These are phyloP conservation scores for Meriones unguiculatus DNA, from an alignment of 2,113 vertebrate species.

Conservation along the genomic window DNA sequence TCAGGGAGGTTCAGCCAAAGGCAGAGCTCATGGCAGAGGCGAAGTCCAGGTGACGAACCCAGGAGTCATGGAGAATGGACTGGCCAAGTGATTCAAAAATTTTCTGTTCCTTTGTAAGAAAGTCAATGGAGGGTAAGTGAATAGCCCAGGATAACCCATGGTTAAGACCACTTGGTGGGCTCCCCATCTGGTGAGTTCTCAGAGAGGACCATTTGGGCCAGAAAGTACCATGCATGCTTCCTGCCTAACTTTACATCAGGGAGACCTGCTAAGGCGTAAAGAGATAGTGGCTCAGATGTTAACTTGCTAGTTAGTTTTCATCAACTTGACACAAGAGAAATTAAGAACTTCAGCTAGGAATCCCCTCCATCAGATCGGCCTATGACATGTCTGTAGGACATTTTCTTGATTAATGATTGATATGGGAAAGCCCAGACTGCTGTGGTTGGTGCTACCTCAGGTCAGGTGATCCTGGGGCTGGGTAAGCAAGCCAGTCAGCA, in stretches of 20 bases:
- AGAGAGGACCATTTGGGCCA: not conserved
- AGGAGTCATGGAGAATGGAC: not conserved
- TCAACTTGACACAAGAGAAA: not conserved
- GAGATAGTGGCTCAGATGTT: not conserved
- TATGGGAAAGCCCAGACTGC: not conserved
- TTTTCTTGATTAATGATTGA: not conserved
- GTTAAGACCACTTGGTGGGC: not conserved
- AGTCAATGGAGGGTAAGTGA: conserved; percentile 2
- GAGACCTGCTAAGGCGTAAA: not conserved
- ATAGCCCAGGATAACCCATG: not conserved
- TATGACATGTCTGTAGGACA: not conserved
- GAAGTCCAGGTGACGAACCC: not conserved
- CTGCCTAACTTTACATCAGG: conserved; percentile 6
- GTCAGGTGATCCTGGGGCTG: not conserved
- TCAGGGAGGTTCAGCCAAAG: not conserved
- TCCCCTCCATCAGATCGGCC: not conserved
- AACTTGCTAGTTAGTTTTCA: not conserved
- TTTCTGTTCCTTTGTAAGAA: not conserved
- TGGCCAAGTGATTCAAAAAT: not conserved
- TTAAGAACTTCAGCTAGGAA: not conserved
- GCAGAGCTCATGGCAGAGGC: not conserved
- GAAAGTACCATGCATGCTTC: not conserved
- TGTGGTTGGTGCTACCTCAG: not conserved
- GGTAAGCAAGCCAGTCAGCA: not conserved
- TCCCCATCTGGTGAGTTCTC: not conserved